Evolutionary conservation across 2,797 vertebrate species (phyloP).

Genomic region (Synaphobranchus kaupii): DNA sequence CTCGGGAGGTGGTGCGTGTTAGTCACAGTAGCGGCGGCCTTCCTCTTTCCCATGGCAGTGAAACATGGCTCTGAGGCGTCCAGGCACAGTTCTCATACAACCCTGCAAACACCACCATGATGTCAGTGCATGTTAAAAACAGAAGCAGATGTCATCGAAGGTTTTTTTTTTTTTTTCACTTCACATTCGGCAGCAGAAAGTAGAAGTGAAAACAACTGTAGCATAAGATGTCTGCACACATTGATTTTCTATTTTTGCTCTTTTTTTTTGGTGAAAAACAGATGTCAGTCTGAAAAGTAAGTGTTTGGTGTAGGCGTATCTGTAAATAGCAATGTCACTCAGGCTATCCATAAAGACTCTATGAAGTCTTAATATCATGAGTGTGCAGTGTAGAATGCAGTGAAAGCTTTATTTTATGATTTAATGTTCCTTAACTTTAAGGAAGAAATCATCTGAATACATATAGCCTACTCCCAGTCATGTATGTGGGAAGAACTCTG

Average conservation of each 20-base stretch:
- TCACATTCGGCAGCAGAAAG: background rate
- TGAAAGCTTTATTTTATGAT: background rate
- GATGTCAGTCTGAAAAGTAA: background rate
- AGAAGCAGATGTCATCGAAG: background rate
- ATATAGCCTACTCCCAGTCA: too few relatives aligned
- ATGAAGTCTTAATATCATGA: background rate
- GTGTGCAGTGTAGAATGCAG: background rate
- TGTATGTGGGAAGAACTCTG: too few relatives aligned
- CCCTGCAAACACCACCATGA: background rate
- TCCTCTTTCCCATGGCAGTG: background rate
- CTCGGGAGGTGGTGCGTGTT: background rate
- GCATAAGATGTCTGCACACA: background rate
- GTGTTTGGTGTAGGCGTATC: background rate
- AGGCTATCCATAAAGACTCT: background rate
- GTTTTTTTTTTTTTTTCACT: background rate
- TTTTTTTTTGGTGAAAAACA: background rate
- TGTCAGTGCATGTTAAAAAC: background rate
- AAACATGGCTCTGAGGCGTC: background rate
- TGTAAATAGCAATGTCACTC: background rate
- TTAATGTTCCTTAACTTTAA: too few relatives aligned
- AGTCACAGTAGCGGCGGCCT: background rate
- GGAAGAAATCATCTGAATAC: too few relatives aligned
- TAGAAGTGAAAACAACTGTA: constrained; percentile 50
- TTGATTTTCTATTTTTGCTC: background rate
- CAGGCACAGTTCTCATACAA: too few relatives aligned